Evolutionary conservation across 2,888 invertebrate genomes (phyloP), one percentile per base, ranked within the genome.

Genomic region (Tupiocoris notatus): DNA sequence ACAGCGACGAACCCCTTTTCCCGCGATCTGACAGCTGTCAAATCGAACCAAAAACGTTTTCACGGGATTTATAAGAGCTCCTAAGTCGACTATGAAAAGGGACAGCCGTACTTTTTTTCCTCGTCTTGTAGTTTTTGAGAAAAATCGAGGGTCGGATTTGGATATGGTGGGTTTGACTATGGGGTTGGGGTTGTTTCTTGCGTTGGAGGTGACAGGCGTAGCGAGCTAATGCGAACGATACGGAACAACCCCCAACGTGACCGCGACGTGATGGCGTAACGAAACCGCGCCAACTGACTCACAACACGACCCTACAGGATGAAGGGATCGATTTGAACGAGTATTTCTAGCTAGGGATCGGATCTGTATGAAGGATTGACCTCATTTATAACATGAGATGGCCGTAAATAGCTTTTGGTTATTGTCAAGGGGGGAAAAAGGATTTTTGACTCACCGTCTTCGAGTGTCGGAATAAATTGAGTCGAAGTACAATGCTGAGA

Each of bases 21-120:
- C 61, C 62, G 77, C 76, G 64, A 63, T 62, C 77, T 79, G 79
- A 79, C 79, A 79, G 79, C 79, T 79, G 79, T 79, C 79, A 79
- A 79, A 79, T 75, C 71, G 71, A 77, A 74, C 77, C 79, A 75
- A 79, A 79, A 78, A 77, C 77, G 75, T 79, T 79, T 18, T 39
- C 54, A 73, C 61, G 63, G 73, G 73, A 73, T 62, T 39, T 39
- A 39, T 39, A 12, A 12, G 6, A 39, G 39, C 12, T 12, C 39
- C 39, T 39, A 7, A 12, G 3, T 39, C 39, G 12, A 3, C 39
- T 3, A 59, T 18, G 59, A 20, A 3, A 59, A 59, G 17, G 59
- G 59, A 56, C 12, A 56, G n/a, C n/a, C n/a, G n/a, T n/a, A n/a
- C n/a, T n/a, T n/a, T 68, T 68, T 68, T 68, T 58, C 22, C 24